Conservation (phyloP, 2,113 vertebrate species). For the Typhlomys cinereus region DNA sequence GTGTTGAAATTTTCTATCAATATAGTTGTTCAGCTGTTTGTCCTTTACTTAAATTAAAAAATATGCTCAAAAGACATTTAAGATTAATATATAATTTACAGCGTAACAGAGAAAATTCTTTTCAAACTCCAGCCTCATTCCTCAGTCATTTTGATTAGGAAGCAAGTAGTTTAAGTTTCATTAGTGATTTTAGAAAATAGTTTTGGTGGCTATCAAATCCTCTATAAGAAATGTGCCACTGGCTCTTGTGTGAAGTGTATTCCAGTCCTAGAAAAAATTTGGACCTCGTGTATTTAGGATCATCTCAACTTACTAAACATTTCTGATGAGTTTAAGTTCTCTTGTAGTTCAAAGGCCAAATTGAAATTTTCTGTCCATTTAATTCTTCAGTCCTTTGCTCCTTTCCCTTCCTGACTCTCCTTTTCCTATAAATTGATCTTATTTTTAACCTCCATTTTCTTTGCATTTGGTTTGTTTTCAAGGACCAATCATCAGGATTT, state of each 20-base stretch:
- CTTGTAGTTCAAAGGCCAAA: background rate
- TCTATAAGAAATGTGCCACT: background rate
- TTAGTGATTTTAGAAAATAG: background rate
- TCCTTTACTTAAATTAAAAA: background rate
- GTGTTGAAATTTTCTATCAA: background rate
- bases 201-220: background rate
- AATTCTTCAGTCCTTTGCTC: background rate
- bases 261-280: background rate
- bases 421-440: background rate
- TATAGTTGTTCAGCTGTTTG: background rate
- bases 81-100: background rate
- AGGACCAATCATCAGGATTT: constrained; percentile 20
- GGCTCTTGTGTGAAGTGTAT: background rate
- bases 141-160: background rate
- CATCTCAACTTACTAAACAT: background rate
- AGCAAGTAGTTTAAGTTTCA: background rate
- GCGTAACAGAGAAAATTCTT: background rate
- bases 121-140: background rate
- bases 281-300: background rate
- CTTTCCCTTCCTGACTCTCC: background rate
- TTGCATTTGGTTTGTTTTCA: background rate
- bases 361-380: too few relatives aligned
- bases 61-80: background rate
- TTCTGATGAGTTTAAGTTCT: background rate
- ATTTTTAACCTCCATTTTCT: constrained; percentile 11